phyloP scores from a whole-genome alignment of 2,888 invertebrate genomes.

The Eupithecia dodoneata region DNA sequence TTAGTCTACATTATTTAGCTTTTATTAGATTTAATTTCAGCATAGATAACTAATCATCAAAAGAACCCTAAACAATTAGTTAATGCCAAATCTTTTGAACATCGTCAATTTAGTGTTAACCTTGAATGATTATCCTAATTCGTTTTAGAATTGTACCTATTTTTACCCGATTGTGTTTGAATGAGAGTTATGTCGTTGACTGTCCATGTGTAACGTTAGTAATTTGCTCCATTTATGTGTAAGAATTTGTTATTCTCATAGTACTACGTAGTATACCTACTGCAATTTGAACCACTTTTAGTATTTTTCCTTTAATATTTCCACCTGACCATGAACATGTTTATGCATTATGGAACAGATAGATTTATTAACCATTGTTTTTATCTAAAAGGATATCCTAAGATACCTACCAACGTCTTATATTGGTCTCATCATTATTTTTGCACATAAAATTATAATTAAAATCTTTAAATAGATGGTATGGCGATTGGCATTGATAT shows the following conservation, averaged over 20 bases:
- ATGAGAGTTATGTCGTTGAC: not conserved
- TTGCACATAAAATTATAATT: not conserved
- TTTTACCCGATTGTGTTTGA: not conserved
- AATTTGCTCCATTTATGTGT: not conserved
- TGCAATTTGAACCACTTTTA: conserved; percentile 18
- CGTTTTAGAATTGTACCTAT: not conserved
- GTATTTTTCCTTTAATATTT: conserved; percentile 19
- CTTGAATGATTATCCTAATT: not conserved
- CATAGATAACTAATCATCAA: not conserved
- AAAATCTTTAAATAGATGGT: not conserved
- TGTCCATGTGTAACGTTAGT: not conserved
- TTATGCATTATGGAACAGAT: not conserved
- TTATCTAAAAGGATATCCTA: not conserved
- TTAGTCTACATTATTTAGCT: not conserved
- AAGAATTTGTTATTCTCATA: not conserved
- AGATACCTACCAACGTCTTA: not conserved
- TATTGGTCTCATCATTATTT: not conserved
- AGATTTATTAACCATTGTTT: conserved; percentile 1
- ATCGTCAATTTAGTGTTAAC: not conserved
- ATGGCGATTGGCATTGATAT: not conserved
- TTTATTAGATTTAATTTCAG: not conserved
- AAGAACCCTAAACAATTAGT: not conserved
- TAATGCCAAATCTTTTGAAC: not conserved
- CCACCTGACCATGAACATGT: conserved; percentile 8
- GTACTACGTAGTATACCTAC: not conserved